phyloP scores from a whole-genome alignment of 2,888 invertebrate genomes.

The Limnephilus auricula region DNA sequence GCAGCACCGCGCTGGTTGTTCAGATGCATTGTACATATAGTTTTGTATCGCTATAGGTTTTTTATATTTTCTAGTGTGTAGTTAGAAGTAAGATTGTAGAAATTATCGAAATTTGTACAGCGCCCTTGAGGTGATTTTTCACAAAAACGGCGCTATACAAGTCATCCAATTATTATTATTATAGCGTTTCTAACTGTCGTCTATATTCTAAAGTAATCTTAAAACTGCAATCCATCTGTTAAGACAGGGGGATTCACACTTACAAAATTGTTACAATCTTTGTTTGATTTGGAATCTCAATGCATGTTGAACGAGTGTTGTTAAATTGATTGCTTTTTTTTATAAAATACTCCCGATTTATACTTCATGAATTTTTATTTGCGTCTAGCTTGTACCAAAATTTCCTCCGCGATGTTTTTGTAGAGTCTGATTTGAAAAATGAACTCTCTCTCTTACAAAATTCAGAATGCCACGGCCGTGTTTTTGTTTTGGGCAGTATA shows the following conservation, averaged over 20 bases:
- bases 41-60: no score
- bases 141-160: no score
- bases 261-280: background rate
- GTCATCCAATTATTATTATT: no score
- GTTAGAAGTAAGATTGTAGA: no score
- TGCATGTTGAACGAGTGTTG: background rate
- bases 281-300: background rate
- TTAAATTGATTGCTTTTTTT: background rate
- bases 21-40: no score
- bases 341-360: background rate
- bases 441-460: conserved; percentile 44
- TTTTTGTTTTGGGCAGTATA: conserved; percentile 58
- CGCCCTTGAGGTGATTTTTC: no score
- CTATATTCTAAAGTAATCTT: no score
- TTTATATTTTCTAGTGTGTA: no score
- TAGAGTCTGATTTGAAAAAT: conserved; percentile 59
- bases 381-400: background rate
- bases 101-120: no score
- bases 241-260: background rate
- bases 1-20: no score
- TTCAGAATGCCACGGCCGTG: conserved; percentile 55
- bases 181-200: background rate
- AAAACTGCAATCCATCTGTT: background rate
- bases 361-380: conserved; percentile 29
- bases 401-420: conserved; percentile 27